Evolutionary conservation across 2,797 vertebrate species (phyloP).

Genomic region (Tachyglossus aculeatus): DNA sequence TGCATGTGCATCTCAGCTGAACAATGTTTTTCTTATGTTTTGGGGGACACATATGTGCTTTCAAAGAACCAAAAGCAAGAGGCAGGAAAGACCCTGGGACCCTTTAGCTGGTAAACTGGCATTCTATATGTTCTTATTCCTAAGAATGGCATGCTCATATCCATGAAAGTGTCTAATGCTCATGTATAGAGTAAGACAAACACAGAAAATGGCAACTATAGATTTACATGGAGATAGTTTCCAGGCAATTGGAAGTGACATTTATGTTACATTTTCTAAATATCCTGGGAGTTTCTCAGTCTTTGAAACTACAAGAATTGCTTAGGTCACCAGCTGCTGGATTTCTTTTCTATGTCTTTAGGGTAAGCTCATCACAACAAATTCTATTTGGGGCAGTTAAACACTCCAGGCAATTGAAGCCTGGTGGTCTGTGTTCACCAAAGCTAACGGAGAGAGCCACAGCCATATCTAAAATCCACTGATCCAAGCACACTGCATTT

Average conservation of each 20-base stretch:
- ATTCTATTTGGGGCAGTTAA: slow-evolving; percentile 50
- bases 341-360: slow-evolving; percentile 58
- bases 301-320: slow-evolving; percentile 23
- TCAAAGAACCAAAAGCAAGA: too few relatives aligned
- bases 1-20: too few relatives aligned
- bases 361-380: slow-evolving; percentile 56
- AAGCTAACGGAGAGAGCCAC: slow-evolving; percentile 51
- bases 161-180: not conserved
- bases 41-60: too few relatives aligned
- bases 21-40: too few relatives aligned
- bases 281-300: slow-evolving; percentile 30
- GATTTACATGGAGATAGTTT: not conserved
- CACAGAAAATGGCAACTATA: not conserved
- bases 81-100: too few relatives aligned
- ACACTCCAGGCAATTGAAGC: slow-evolving; percentile 60
- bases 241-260: not conserved
- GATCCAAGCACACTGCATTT: slow-evolving; percentile 68
- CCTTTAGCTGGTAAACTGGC: too few relatives aligned
- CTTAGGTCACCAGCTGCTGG: slow-evolving; percentile 39
- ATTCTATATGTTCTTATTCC: too few relatives aligned
- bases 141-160: too few relatives aligned
- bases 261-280: slow-evolving; percentile 15
- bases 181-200: not conserved
- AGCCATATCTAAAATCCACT: slow-evolving; percentile 65
- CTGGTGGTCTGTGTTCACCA: slow-evolving; percentile 64